These are phyloP conservation scores for Notothenia rossii DNA, from an alignment of 2,113 vertebrate species.

Conservation along the genomic window DNA sequence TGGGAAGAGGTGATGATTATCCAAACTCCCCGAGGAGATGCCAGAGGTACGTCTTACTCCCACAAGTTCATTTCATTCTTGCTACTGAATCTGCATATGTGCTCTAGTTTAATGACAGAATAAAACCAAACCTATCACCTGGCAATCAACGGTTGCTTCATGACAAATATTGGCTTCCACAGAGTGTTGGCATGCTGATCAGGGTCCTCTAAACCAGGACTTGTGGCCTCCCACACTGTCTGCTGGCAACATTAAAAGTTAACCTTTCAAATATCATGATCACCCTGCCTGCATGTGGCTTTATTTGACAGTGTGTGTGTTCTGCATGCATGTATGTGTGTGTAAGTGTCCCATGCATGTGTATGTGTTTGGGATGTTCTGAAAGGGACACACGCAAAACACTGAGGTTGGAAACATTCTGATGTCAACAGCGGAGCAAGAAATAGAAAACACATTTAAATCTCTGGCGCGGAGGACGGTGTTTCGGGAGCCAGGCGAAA, in stretches of 20 bases:
- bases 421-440: constrained; percentile 86
- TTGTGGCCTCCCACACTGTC: constrained; percentile 48
- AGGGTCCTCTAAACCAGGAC: constrained; percentile 34
- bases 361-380: constrained; percentile 39
- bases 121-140: constrained; percentile 12
- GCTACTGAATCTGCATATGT: too few species aligned
- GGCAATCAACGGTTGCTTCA: constrained; percentile 5
- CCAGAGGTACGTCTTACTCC: background rate
- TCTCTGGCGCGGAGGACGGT: constrained; percentile 76
- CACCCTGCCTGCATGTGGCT: constrained; percentile 52
- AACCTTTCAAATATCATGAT: constrained; percentile 49
- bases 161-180: background rate
- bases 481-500: constrained; percentile 83
- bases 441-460: constrained; percentile 90
- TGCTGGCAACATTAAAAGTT: constrained; percentile 46
- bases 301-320: constrained; percentile 53
- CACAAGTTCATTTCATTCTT: too few species aligned
- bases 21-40: background rate
- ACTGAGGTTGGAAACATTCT: constrained; percentile 87
- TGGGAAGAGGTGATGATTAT: background rate
- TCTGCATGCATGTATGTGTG: constrained; percentile 32
- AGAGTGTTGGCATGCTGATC: background rate
- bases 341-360: constrained; percentile 56
- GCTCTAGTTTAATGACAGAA: background rate
- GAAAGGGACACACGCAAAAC: constrained; percentile 54